Evolutionary conservation across 2,797 vertebrate species (phyloP).

Genomic region (Crenuchus spilurus): DNA sequence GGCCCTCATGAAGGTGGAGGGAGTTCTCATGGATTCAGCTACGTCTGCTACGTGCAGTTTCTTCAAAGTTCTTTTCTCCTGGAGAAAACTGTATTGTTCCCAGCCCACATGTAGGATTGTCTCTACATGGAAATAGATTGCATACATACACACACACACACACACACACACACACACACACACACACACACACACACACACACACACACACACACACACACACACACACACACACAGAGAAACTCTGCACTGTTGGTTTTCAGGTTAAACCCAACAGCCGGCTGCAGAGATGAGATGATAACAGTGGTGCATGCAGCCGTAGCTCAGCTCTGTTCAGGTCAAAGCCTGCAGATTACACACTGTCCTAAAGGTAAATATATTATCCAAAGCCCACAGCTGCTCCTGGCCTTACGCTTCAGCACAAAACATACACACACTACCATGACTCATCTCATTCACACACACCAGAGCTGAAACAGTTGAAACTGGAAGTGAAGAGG

Average conservation of each 20-base stretch:
- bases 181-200: slow-evolving; percentile 64
- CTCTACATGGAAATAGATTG: slow-evolving; percentile 64
- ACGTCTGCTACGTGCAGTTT: slow-evolving; percentile 77
- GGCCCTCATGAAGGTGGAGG: slow-evolving; percentile 40
- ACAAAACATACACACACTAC: slow-evolving; percentile 48
- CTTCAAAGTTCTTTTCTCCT: slow-evolving; percentile 62
- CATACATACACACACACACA: slow-evolving; percentile 62
- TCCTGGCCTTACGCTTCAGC: slow-evolving; percentile 41
- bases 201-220: slow-evolving; percentile 53
- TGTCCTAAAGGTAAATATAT: slow-evolving; percentile 62
- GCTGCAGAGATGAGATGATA: slow-evolving; percentile 70
- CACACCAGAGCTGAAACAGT: slow-evolving; percentile 57
- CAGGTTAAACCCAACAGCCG: slow-evolving; percentile 17
- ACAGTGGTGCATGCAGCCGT: slow-evolving; percentile 69
- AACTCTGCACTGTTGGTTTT: slow-evolving; percentile 28
- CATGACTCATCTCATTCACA: slow-evolving; percentile 56
- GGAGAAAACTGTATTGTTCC: slow-evolving; percentile 69
- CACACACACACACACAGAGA: slow-evolving; percentile 48
- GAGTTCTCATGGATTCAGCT: slow-evolving; percentile 32
- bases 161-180: slow-evolving; percentile 50
- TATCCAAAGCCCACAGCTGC: slow-evolving; percentile 63
- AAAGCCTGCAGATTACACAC: slow-evolving; percentile 71
- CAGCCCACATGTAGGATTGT: slow-evolving; percentile 75
- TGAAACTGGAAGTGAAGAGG: slow-evolving; percentile 56
- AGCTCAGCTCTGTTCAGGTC: slow-evolving; percentile 68